Conservation (phyloP, 2,113 vertebrate genomes). For the Trinectes maculatus region DNA sequence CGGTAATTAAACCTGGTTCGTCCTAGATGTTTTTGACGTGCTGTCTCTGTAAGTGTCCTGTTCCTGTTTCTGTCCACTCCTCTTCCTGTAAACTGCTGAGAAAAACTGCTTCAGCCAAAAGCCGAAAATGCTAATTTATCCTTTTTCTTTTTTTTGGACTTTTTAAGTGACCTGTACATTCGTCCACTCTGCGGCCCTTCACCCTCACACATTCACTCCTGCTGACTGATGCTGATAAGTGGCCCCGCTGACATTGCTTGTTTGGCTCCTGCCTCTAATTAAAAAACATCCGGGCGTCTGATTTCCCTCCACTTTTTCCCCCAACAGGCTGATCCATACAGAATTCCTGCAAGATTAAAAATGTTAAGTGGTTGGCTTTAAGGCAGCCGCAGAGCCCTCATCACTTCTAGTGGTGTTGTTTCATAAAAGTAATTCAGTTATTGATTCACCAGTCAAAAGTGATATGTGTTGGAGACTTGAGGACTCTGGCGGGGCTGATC, state of each 20-base stretch:
- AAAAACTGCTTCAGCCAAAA: slow-evolving; percentile 22
- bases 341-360: slow-evolving; percentile 66
- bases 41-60: neutral
- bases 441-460: slow-evolving; percentile 71
- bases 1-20: neutral
- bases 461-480: slow-evolving; percentile 63
- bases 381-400: slow-evolving; percentile 50
- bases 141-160: too few species aligned
- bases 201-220: slow-evolving; percentile 9
- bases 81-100: slow-evolving; percentile 2
- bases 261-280: slow-evolving; percentile 64
- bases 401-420: slow-evolving; percentile 67
- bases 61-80: neutral
- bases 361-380: slow-evolving; percentile 69
- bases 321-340: slow-evolving; percentile 60
- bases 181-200: neutral
- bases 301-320: slow-evolving; percentile 43
- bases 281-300: slow-evolving; percentile 57
- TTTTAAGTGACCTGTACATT: slow-evolving; percentile 22
- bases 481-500: slow-evolving; percentile 55
- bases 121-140: slow-evolving; percentile 9
- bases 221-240: slow-evolving; percentile 65
- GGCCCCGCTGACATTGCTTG: slow-evolving; percentile 51
- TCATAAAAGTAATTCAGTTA: slow-evolving; percentile 75
- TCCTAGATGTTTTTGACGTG: neutral